Evolutionary conservation across 1,140 invertebrate genomes (phyloP), one percentile per base, ranked within the genome.

Genomic region (Drosophila micromelanica): DNA sequence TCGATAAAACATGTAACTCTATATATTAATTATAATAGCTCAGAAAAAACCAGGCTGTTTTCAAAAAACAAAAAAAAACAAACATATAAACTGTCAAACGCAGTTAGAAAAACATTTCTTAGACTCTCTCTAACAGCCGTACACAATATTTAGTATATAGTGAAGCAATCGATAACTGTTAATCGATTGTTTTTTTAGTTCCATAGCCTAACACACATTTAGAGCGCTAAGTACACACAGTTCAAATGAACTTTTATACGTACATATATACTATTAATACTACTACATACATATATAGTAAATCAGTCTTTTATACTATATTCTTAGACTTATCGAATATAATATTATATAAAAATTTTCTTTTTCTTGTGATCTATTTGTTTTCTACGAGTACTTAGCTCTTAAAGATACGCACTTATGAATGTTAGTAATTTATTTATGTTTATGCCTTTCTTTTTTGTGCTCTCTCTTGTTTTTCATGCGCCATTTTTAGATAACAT

Each of bases 401-500:
- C 35, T 76, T 72, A 76, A 52, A 48, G n/a, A 43, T 40, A 51
- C 42, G 43, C 52, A 43, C 42, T 51, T 78, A 43, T 70, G 65
- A 87, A 69, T 87, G 63, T 69, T 80, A 78, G 67, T 86, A 76
- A 86, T 70, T 87, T 23, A 80, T 73, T 68, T 73, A 56, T 76
- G 42, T 72, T 78, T 70, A 59, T 81, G 69, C 77, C 63, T 85
- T 69, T 85, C 81, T 81, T 78, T 78, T 78, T 65, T 80, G 62
- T 73, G 59, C 78, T 79, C 68, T 82, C 61, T 59, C 70, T 78
- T 72, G 42, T 69, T 45, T 65, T 32, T 43, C 45, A 61, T 87
- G 76, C 79, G 37, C 55, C 55, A 76, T 70, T 94, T 94, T 49
- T 96, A 98, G 97, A 92, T 80, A 92, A 98, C 97, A 97, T 98